Evolutionary conservation across 2,888 invertebrate genomes (phyloP), one percentile per base, ranked within the genome.

Genomic region (Dasysyrphus tricinctus): DNA sequence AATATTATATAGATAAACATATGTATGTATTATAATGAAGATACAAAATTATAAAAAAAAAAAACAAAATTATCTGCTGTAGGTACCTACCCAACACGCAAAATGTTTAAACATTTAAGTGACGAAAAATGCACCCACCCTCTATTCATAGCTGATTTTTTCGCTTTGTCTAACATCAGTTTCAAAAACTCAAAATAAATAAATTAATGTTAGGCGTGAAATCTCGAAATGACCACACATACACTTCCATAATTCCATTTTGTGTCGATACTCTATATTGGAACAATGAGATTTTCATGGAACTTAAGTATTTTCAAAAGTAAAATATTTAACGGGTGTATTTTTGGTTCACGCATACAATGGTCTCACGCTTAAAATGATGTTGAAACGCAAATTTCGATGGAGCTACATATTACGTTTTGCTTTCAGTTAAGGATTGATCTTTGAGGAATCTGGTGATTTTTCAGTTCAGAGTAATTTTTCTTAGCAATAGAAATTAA

Each of bases 311-410:
- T 81, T 81, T 81, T 74, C 69, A 37, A 81, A 69, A 73, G 61
- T 47, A 49, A 78, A 80, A 67, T 65, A 65, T 76, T 84, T 59
- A 79, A 59, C 44, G 47, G 49, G 32, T 78, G 72, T 86, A 86
- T 86, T 86, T 86, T 86, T 86, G 82, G 82, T 86, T 82, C 86
- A 86, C 86, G 59, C 82, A 86, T 65, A 82, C 86, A 73, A n/a
- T n/a, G 16, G 57, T 44, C 12, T 49, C 42, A 24, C 42, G 51
- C 37, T 67, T 76, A 67, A 70, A 72, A 77, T 42, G 59, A 69
- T 61, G 39, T 73, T 39, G 73, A 57, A 78, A 78, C 56, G 65
- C 57, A 54, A 82, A 79, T 75, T 61, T 78, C 82, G 56, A 65
- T 69, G 69, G 72, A 81, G 49, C 69, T 61, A 77, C 73, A 69